These are phyloP conservation scores for Ariopsis seemanni DNA, from an alignment of 2,113 vertebrate species.

Conservation along the genomic window DNA sequence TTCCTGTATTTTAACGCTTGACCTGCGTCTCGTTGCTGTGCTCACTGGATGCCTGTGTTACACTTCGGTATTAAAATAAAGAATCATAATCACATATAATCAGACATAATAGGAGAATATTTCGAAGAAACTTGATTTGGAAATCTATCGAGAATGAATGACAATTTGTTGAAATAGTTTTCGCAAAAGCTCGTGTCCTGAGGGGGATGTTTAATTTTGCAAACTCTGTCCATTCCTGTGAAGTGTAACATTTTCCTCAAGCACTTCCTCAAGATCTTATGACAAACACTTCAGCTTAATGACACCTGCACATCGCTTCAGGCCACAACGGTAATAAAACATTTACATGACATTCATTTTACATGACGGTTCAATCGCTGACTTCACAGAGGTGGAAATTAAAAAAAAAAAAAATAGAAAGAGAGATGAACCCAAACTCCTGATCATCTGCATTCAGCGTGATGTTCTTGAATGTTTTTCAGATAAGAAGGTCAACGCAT, in stretches of 20 bases:
- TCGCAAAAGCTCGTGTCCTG: background rate
- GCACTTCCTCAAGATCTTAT: conserved; percentile 14
- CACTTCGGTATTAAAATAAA: too few relatives aligned
- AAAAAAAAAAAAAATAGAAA: background rate
- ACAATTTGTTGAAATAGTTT: background rate
- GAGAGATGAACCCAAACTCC: background rate
- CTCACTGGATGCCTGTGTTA: too few relatives aligned
- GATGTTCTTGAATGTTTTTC: background rate
- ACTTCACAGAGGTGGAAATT: background rate
- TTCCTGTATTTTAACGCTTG: too few relatives aligned
- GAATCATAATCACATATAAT: too few relatives aligned
- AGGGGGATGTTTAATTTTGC: background rate
- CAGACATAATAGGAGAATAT: background rate
- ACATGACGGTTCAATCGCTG: conserved; percentile 24
- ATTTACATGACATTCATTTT: conserved; percentile 45
- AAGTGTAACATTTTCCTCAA: conserved; percentile 22
- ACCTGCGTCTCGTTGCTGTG: too few relatives aligned
- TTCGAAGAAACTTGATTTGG: background rate
- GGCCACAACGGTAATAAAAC: conserved; percentile 36
- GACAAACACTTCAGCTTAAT: conserved; percentile 38
- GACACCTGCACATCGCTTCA: conserved; percentile 25
- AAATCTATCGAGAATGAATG: background rate
- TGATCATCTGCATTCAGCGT: background rate
- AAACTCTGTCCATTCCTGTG: background rate
- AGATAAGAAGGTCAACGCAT: background rate